Base-by-base conservation (phyloP, 2,888 invertebrate genomes). In the Toxonevra muliebris region DNA sequence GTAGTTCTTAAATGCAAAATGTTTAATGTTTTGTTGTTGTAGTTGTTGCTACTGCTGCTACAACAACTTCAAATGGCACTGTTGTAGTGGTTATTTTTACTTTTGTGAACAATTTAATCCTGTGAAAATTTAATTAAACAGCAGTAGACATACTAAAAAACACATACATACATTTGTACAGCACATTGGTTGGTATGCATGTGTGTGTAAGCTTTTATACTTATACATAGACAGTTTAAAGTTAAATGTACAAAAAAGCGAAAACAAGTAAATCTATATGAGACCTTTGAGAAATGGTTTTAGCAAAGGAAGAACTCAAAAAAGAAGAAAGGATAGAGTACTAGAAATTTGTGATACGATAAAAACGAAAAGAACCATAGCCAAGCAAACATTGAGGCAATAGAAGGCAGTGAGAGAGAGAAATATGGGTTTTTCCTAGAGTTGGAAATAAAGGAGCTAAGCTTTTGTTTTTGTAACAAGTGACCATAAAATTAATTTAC, bases 101-200 rank as follows among this genome's bases (percentile, higher is more conserved):
- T 30, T 30, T 30, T 30, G 30, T 30, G 30, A 10, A 55, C 30
- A 55, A 20, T 55, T 55, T 55, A 55, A 55, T 55, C 20, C 30
- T 20, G 55, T 55, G 13, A 17, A 55, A 30, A 55, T 55, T 55
- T 55, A 55, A 19, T 55, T 55, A 20, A 55, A 55, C 30, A 30
- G 55, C 20, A 30, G 20, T 30, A 20, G 55, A 55, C 9, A 55
- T 15, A 48, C 48, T n/a, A n/a, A 48, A 13, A 48, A 5, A 4
- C 13, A 48, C 48, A 48, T 5, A 48, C 48, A 48, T 12, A 48
- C 13, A 48, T n/a, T n/a, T n/a, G n/a, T 5, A 48, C 5, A 48
- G 2, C 48, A 48, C 5, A 48, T 13, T 5, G 48, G 30, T 7
- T 2, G 2, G 30, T 30, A 30, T 30, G 30, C 7, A 30, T 30